These are phyloP conservation scores for Pseudomyrmex dendroicus DNA, from an alignment of 1,140 invertebrate species.

Conservation along the genomic window DNA sequence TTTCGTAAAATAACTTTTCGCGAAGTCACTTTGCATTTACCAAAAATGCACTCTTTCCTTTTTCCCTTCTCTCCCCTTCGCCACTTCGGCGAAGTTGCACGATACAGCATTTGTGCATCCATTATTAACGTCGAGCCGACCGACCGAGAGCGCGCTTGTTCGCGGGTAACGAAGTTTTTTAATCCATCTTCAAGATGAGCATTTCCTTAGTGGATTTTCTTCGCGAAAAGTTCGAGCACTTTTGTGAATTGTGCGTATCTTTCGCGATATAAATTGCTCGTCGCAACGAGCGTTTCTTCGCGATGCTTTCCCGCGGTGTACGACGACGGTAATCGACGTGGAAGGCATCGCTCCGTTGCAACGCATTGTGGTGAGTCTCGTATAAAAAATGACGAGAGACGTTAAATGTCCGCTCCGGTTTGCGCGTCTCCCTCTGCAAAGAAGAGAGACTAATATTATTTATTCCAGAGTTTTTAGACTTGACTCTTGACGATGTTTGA, in stretches of 20 bases:
- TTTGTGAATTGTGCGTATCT: neutral
- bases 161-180: slow-evolving; percentile 49
- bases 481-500: too few species aligned
- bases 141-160: slow-evolving; percentile 8
- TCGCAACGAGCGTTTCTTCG: neutral
- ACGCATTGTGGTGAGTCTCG: neutral
- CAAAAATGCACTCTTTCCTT: neutral
- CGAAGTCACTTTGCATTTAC: slow-evolving; percentile 12
- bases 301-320: too few species aligned
- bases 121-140: slow-evolving; percentile 20
- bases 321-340: slow-evolving; percentile 17
- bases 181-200: slow-evolving; percentile 41
- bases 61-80: too few species aligned
- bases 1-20: neutral
- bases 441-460: neutral
- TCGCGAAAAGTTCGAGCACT: slow-evolving; percentile 21
- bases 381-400: slow-evolving; percentile 29
- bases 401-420: slow-evolving; percentile 1
- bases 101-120: neutral
- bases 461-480: too few species aligned
- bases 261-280: slow-evolving; percentile 39
- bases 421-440: neutral
- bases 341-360: neutral
- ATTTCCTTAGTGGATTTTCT: slow-evolving; percentile 25
- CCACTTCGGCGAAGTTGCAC: neutral